Percentiles rank a stretch among this genome's conserved stretches.
Conservation (phyloP, 23 tunicate genomes). For the Diplosoma virens region DNA sequence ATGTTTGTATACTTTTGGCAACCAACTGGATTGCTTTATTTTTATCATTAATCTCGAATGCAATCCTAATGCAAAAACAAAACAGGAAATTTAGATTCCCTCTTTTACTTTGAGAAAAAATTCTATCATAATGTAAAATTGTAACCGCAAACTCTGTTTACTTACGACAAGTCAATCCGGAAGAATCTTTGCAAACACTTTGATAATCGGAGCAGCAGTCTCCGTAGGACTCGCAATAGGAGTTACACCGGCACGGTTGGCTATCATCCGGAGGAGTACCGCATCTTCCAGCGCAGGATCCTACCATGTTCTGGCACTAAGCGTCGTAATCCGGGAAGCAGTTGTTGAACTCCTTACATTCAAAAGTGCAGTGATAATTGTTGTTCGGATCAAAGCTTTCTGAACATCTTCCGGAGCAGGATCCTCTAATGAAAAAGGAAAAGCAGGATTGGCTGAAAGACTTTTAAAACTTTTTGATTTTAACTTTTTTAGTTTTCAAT, state of each 20-base stretch:
- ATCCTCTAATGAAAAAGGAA: conserved; percentile 16
- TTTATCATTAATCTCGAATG: no score
- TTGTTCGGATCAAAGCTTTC: conserved; percentile 12
- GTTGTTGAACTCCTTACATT: conserved; percentile 14
- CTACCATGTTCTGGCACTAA: conserved; percentile 8
- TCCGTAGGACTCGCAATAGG: conserved; percentile 28
- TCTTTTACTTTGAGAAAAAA: no score
- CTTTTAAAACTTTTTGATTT: no score
- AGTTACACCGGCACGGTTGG: conserved; percentile 65
- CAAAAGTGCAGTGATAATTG: conserved; percentile 31
- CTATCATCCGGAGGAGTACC: conserved; percentile 15
- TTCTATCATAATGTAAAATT: no score
- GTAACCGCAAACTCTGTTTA: no score
- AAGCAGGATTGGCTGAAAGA: background rate
- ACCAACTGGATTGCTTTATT: no score
- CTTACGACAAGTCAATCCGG: no score
- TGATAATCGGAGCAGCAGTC: conserved; percentile 67
- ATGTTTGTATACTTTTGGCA: no score
- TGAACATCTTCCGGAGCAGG: conserved; percentile 20
- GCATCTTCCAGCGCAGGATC: conserved; percentile 60
- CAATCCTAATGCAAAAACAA: no score
- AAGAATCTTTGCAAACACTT: conserved; percentile 16
- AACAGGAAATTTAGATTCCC: no score
- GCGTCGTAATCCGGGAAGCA: conserved; percentile 32
- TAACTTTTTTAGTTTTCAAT: background rate